A percentile compares a stretch with the other conserved stretches of the same genome.
Evolutionary conservation across 37 sponge, comb jelly and placozoan species (phyloP).

Genomic region (Cladorhizidae sp.): DNA sequence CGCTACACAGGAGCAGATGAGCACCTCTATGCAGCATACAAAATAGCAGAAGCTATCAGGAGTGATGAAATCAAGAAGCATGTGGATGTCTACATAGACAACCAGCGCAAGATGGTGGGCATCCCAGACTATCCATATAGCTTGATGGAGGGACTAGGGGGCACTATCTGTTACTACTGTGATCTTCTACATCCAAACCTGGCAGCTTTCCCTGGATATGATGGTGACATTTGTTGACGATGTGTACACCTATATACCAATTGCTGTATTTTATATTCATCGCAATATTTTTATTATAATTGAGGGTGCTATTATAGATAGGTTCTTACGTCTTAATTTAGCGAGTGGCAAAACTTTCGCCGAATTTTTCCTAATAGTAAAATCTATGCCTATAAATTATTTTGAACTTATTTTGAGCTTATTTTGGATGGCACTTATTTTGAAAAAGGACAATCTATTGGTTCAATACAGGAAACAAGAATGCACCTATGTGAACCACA

Average conservation of each 20-base stretch:
- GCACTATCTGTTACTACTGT: conserved; percentile 63
- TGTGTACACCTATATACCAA: not conserved
- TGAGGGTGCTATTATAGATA: not conserved
- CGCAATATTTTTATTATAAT: not conserved
- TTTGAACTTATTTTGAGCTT: no score
- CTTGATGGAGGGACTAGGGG: conserved; percentile 64
- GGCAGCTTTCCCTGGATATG: conserved; percentile 73
- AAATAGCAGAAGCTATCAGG: conserved; percentile 40
- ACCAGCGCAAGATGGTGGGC: conserved; percentile 26
- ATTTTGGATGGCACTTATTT: no score
- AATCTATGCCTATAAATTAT: no score
- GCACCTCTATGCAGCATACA: conserved; percentile 45
- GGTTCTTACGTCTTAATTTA: no score
- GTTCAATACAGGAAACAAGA: no score
- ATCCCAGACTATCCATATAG: conserved; percentile 50
- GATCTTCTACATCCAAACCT: conserved; percentile 59
- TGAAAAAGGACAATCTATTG: no score
- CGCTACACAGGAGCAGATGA: conserved; percentile 20
- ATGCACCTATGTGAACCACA: no score
- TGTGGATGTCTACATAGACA: conserved; percentile 9
- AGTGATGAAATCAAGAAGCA: conserved; percentile 5
- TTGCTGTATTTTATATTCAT: not conserved
- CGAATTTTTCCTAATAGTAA: no score
- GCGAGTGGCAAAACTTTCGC: no score
- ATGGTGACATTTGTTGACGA: conserved; percentile 27